phyloP scores from a whole-genome alignment of 35 echinoderm and acorn worm genomes.

The Nesometra sesokonis region DNA sequence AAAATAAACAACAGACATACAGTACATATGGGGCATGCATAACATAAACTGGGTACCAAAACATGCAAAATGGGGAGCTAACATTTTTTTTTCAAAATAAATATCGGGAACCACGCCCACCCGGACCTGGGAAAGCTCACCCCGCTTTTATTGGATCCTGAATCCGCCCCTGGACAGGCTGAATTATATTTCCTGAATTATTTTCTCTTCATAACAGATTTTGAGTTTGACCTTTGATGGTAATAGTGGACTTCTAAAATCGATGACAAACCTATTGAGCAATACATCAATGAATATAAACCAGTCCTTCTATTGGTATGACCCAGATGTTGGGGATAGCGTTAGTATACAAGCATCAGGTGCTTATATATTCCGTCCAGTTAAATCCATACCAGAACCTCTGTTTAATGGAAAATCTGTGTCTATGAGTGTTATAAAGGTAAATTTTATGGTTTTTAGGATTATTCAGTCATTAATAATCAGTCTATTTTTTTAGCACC shows the following conservation, averaged over 20 bases:
- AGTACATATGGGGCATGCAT: no score
- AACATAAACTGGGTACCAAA: no score
- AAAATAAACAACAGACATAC: no score
- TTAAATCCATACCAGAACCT: conserved; percentile 17
- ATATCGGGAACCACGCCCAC: no score
- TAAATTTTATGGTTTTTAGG: conserved; percentile 15
- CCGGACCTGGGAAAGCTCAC: no score
- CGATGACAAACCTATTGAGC: conserved; percentile 44
- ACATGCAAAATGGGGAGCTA: no score
- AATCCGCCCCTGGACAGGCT: no score
- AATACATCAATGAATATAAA: conserved; percentile 27
- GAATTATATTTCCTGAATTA: background rate
- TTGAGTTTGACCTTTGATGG: conserved; percentile 69
- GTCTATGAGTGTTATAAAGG: conserved; percentile 50
- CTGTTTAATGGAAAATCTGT: conserved; percentile 63
- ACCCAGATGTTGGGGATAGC: conserved; percentile 39
- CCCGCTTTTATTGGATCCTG: no score
- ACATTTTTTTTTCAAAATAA: no score
- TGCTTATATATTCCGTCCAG: conserved; percentile 88
- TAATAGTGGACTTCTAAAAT: conserved; percentile 61
- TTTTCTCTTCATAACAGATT: conserved; percentile 33
- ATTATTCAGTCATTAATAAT: no score
- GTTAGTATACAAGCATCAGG: conserved; percentile 55
- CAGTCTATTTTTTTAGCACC: no score
- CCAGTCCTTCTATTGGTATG: conserved; percentile 91